These are phyloP conservation scores for Vespertilio murinus DNA, from an alignment of 2,797 vertebrate genomes.

Conservation along the genomic window DNA sequence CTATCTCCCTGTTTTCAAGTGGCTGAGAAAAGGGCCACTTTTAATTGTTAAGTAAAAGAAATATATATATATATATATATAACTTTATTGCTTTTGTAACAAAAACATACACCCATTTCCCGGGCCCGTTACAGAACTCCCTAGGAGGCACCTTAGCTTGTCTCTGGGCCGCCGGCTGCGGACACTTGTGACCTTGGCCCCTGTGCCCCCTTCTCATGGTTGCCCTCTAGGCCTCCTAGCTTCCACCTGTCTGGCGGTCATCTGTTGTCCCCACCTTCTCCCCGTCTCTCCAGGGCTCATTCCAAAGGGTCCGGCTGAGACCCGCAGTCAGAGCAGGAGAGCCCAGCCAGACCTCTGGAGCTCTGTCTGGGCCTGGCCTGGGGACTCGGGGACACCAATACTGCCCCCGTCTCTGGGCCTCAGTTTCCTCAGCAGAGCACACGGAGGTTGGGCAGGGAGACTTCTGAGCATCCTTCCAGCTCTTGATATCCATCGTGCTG, in stretches of 20 bases:
- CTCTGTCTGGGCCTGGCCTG: background rate
- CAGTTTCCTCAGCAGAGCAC: background rate
- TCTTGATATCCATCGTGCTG: accelerated
- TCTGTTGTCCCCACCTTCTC: accelerated
- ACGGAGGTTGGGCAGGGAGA: background rate
- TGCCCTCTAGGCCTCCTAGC: accelerated
- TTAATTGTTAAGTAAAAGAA: background rate
- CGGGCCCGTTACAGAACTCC: accelerated
- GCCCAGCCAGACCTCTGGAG: background rate
- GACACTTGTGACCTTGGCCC: background rate
- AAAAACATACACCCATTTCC: accelerated
- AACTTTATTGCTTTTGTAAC: background rate
- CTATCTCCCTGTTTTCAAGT: background rate
- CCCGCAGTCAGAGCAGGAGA: background rate
- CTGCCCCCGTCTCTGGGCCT: background rate
- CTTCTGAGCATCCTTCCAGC: background rate
- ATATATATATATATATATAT: too few species aligned
- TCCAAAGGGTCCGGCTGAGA: background rate
- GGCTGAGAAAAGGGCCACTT: background rate
- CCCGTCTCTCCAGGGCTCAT: background rate
- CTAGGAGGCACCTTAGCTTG: accelerated
- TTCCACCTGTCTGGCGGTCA: background rate
- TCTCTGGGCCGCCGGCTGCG: background rate
- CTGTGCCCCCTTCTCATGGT: background rate
- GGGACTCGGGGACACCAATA: background rate